Evolutionary conservation across 1,140 invertebrate genomes (phyloP).

Genomic region (Acromyrmex echinatior): DNA sequence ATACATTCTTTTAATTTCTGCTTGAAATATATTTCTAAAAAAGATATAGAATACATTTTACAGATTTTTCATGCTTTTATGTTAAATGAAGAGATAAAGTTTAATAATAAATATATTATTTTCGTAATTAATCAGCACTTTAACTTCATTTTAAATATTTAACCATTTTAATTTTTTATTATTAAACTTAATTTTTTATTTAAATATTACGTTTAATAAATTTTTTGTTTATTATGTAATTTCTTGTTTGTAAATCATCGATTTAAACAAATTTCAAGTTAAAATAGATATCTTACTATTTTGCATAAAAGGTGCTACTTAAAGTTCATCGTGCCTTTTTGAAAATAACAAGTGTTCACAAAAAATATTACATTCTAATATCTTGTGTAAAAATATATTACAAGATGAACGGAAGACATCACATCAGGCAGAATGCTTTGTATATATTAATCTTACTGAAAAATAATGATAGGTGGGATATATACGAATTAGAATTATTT

Average conservation of each 20-base stretch:
- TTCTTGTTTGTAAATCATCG: not conserved
- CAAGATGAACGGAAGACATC: not conserved
- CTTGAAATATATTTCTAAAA: slow-evolving; percentile 13
- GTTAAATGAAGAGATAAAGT: not conserved
- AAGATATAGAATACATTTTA: slow-evolving; percentile 22
- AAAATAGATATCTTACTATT: not conserved
- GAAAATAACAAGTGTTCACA: slow-evolving; percentile 73
- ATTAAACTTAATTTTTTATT: slow-evolving; percentile 4
- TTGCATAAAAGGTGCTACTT: not conserved
- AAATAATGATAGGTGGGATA: slow-evolving; percentile 4
- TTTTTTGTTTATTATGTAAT: not conserved
- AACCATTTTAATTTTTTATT: not conserved
- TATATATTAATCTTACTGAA: slow-evolving; percentile 6
- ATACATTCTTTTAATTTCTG: not conserved
- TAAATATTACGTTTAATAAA: slow-evolving; percentile 1
- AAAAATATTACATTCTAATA: slow-evolving; percentile 39
- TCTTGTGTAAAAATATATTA: not conserved
- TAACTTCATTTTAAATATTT: no score
- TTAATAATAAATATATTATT: not conserved
- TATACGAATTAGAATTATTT: slow-evolving; percentile 17
- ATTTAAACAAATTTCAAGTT: not conserved
- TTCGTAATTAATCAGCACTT: not conserved
- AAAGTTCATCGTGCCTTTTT: slow-evolving; percentile 76
- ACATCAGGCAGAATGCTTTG: not conserved
- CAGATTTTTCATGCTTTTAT: slow-evolving; percentile 18